Evolutionary conservation across 2,113 vertebrate species (phyloP).

Genomic region (Neopipo cinnamomea): DNA sequence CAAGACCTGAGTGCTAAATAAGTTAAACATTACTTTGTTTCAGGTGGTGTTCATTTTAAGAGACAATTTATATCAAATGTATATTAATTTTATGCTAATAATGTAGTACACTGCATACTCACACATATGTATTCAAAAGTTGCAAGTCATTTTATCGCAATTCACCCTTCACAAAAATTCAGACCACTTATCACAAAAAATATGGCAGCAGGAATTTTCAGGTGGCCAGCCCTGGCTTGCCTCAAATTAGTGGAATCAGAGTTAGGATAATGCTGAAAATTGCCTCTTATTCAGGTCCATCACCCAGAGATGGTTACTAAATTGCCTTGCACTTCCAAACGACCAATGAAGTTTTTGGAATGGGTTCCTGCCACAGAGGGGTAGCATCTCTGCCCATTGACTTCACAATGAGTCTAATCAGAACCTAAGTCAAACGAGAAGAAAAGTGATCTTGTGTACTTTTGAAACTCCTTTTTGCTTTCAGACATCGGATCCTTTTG

Average conservation of each 20-base stretch:
- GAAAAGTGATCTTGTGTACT: slow-evolving; percentile 5
- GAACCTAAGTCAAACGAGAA: background rate
- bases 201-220: background rate
- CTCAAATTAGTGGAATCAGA: background rate
- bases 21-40: background rate
- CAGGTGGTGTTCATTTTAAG: background rate
- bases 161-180: background rate
- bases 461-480: background rate
- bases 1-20: background rate
- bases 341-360: background rate
- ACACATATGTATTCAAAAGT: background rate
- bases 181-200: background rate
- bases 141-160: background rate
- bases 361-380: background rate
- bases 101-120: background rate
- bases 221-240: background rate
- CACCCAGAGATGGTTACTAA: background rate
- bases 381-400: background rate
- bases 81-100: background rate
- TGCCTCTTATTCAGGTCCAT: background rate
- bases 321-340: background rate
- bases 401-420: background rate
- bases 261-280: background rate
- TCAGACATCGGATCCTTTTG: background rate
- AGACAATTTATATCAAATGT: background rate